Base-by-base conservation (phyloP, 1,140 invertebrate genomes). In the Dendroctonus valens region DNA sequence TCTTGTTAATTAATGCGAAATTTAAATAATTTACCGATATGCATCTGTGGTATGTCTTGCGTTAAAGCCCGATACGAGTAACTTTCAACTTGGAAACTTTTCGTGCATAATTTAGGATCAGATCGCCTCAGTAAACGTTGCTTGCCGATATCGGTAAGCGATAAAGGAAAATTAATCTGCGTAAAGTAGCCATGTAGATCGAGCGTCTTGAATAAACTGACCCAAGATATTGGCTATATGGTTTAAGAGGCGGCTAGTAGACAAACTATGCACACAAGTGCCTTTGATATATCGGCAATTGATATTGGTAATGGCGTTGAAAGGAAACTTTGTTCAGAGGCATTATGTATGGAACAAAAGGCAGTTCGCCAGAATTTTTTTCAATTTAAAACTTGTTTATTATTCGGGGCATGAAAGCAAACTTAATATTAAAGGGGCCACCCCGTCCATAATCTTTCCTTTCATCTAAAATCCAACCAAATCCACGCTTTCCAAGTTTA, bases 151-250 rank as follows among this genome's bases (percentile, higher is more conserved):
- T 65, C 14, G 53, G 41, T 65, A 44, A 51, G 51, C 63, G 63
- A 65, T 65, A 65, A 65, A 59, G 63, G 54, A 58, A 52, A 65
- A 65, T 59, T 65, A 65, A 65, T 65, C 55, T 51, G 63, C 50
- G 44, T 59, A 59, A 59, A 65, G 63, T 59, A 52, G 55, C 63
- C 63, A 44, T 57, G 51, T 49, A 48, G 41, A 15, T 26, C 38
- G 53, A 57, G 26, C 52, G 57, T 65, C 46, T 65, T 59, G 54
- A 59, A 58, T 38, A 58, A 59, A 65, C 63, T 65, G 46, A 49
- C 63, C 63, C 46, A 65, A 65, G 63, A 65, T 65, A 65, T 65
- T 59, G 63, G 63, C 59, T 65, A 59, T 65, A 65, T 59, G 55
- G 63, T 65, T 59, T 59, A 65, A 59, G 54, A 58, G 15, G 55